Evolutionary conservation across 2,797 vertebrate genomes (phyloP).

Genomic region (Percopsis omiscomaycus): DNA sequence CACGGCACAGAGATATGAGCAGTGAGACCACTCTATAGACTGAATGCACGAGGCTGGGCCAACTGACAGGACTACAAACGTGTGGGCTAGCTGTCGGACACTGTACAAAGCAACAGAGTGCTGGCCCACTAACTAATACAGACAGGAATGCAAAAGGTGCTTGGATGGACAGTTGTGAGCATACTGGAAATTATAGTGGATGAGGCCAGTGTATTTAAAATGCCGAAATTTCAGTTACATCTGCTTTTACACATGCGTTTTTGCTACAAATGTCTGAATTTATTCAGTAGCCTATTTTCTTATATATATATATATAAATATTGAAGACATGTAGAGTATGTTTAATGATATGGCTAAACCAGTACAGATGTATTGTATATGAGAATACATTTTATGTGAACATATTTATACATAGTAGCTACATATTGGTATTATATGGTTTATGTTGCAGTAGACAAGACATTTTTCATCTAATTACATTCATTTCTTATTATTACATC

Average conservation of each 20-base stretch:
- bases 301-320: slow-evolving; percentile 7
- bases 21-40: slow-evolving; percentile 88
- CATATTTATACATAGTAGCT: slow-evolving; percentile 38
- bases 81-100: slow-evolving; percentile 3
- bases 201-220: slow-evolving; percentile 13
- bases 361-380: slow-evolving; percentile 43
- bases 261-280: slow-evolving; percentile 18
- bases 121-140: slow-evolving; percentile 21
- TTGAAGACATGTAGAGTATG: slow-evolving; percentile 32
- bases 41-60: background rate
- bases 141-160: background rate
- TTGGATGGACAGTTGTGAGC: slow-evolving; percentile 3
- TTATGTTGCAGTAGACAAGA: no score
- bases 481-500: no score
- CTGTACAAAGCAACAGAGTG: slow-evolving; percentile 5
- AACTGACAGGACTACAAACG: background rate
- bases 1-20: slow-evolving; percentile 74
- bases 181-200: slow-evolving; percentile 1
- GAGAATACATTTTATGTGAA: slow-evolving; percentile 41
- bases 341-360: slow-evolving; percentile 40
- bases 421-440: slow-evolving; percentile 6
- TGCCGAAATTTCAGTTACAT: slow-evolving; percentile 6
- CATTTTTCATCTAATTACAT: no score
- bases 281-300: slow-evolving; percentile 6
- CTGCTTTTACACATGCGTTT: slow-evolving; percentile 26